These are phyloP conservation scores for Tenebrio molitor DNA, from an alignment of 1,140 invertebrate species.

Conservation along the genomic window DNA sequence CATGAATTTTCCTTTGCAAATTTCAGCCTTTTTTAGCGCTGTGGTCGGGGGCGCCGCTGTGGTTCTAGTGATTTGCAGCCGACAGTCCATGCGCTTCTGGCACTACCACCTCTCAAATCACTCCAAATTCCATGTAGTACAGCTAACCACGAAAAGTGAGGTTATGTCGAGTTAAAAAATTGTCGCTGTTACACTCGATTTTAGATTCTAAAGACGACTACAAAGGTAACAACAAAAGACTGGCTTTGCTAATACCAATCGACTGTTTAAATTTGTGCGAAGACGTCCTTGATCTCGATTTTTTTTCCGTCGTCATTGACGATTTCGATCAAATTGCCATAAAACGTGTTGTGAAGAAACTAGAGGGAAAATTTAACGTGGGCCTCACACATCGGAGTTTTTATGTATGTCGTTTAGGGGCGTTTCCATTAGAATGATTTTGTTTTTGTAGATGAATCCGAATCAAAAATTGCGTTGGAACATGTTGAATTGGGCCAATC, in stretches of 20 bases:
- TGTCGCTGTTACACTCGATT: background rate
- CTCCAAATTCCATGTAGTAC: constrained; percentile 51
- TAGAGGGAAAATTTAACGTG: constrained; percentile 58
- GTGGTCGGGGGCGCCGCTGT: constrained; percentile 32
- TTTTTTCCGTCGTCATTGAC: constrained; percentile 57
- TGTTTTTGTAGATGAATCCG: constrained; percentile 54
- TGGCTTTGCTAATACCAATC: constrained; percentile 35
- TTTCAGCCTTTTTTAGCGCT: constrained; percentile 56
- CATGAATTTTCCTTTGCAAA: constrained; percentile 58
- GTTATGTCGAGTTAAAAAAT: constrained; percentile 10
- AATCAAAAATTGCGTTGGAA: constrained; percentile 61
- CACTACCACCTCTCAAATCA: constrained; percentile 54
- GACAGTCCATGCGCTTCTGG: constrained; percentile 54
- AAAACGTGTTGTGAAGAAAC: constrained; percentile 57
- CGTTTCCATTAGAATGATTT: background rate
- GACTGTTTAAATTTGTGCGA: constrained; percentile 52
- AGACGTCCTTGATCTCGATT: constrained; percentile 47
- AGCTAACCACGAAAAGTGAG: constrained; percentile 53
- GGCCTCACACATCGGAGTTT: constrained; percentile 60
- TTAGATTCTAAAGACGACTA: constrained; percentile 15
- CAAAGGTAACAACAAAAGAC: constrained; percentile 40
- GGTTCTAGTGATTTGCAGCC: constrained; percentile 54
- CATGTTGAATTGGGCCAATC: constrained; percentile 60
- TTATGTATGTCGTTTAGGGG: constrained; percentile 52
- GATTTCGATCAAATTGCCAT: constrained; percentile 57